These are phyloP conservation scores for Oryzias woworae DNA, from an alignment of 2,113 vertebrate species.

Conservation along the genomic window DNA sequence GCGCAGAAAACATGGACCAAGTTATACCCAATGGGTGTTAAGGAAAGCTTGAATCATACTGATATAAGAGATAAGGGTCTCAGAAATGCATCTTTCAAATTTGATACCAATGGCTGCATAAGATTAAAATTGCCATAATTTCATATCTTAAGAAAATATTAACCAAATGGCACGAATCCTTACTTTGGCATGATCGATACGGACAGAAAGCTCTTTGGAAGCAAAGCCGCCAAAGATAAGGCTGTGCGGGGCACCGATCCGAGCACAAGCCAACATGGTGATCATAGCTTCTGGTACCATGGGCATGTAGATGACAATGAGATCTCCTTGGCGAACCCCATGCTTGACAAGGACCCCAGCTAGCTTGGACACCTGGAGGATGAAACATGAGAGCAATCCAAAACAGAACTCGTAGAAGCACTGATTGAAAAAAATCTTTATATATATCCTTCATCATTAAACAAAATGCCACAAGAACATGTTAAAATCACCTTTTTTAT, in stretches of 20 bases:
- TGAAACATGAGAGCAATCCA: neutral
- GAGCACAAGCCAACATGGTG: constrained; percentile 92
- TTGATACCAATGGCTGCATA: no score
- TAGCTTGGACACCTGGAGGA: constrained; percentile 87
- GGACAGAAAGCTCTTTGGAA: constrained; percentile 89
- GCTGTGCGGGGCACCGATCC: constrained; percentile 94
- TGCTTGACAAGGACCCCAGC: constrained; percentile 88
- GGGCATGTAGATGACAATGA: constrained; percentile 98
- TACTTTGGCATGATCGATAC: constrained; percentile 95
- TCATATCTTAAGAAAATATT: neutral
- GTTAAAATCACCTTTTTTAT: no score
- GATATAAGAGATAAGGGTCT: no score
- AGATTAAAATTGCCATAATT: neutral
- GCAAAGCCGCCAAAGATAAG: constrained; percentile 98
- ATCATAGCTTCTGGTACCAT: constrained; percentile 96
- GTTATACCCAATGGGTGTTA: no score
- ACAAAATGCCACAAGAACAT: no score
- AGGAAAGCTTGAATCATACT: no score
- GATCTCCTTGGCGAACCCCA: constrained; percentile 87
- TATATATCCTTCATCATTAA: no score
- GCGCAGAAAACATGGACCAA: no score
- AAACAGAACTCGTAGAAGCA: no score
- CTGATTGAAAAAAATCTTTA: no score
- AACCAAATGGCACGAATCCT: constrained; percentile 11
- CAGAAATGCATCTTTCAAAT: no score